Evolutionary conservation across 2,113 vertebrate genomes (phyloP).

Genomic region (Fregetta grallaria): DNA sequence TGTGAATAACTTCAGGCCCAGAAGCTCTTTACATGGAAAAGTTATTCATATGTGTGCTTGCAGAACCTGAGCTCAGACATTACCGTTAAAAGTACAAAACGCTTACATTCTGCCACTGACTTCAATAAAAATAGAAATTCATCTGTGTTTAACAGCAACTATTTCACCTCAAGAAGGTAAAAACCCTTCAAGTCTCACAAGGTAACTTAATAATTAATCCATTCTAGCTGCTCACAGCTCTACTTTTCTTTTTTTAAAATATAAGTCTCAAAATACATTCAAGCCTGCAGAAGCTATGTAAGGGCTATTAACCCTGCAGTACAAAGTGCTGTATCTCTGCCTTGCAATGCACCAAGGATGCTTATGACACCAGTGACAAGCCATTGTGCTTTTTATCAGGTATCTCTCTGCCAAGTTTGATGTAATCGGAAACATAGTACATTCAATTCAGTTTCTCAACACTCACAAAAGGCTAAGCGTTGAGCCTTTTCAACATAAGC

Average conservation of each 20-base stretch:
- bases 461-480: neutral
- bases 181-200: neutral
- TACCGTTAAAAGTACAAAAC: neutral
- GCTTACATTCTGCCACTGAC: neutral
- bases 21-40: neutral
- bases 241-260: neutral
- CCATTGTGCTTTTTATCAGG: neutral
- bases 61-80: neutral
- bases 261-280: neutral
- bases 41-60: constrained; percentile 25
- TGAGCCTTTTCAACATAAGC: neutral
- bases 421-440: neutral
- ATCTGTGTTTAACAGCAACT: neutral
- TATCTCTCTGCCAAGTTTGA: neutral
- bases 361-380: neutral
- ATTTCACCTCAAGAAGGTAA: neutral
- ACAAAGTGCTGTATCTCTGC: neutral
- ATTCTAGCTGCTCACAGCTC: neutral
- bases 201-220: constrained; percentile 1
- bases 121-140: neutral
- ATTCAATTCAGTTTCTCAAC: neutral
- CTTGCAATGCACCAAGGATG: neutral
- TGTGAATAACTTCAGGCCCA: constrained; percentile 49
- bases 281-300: neutral
- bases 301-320: neutral